Evolutionary conservation across 2,113 vertebrate genomes (phyloP).

Genomic region (Suncus etruscus): DNA sequence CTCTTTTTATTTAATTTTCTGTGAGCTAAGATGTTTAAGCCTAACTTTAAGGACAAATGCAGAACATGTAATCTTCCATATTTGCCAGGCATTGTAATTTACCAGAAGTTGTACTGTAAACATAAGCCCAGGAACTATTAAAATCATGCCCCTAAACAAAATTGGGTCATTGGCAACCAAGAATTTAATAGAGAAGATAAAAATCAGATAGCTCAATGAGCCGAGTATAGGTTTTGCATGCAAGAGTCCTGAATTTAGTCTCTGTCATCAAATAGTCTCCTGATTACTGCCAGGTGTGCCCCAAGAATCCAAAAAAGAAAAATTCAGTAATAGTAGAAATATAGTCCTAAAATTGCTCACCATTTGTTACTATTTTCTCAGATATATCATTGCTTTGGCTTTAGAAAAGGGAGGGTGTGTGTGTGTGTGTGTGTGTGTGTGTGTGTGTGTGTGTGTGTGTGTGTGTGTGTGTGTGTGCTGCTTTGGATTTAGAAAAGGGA

Average conservation of each 20-base stretch:
- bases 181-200: conserved; percentile 28
- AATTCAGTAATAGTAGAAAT: neutral
- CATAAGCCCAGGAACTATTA: neutral
- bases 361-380: conserved; percentile 22
- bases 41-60: conserved; percentile 10
- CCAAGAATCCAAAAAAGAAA: neutral
- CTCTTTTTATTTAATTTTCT: conserved; percentile 47
- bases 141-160: conserved; percentile 29
- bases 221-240: no score
- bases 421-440: no score
- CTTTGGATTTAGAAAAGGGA: no score
- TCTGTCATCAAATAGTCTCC: no score
- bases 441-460: no score
- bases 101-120: conserved; percentile 11
- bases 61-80: neutral
- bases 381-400: neutral
- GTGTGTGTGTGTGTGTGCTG: no score
- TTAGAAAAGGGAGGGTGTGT: no score
- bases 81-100: conserved; percentile 23
- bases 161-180: neutral
- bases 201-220: no score
- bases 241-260: no score
- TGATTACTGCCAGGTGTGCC: no score
- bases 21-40: conserved; percentile 19
- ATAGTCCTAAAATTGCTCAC: neutral